These are phyloP conservation scores for Galago senegalensis DNA, from an alignment of 2,797 vertebrate species.

Conservation along the genomic window DNA sequence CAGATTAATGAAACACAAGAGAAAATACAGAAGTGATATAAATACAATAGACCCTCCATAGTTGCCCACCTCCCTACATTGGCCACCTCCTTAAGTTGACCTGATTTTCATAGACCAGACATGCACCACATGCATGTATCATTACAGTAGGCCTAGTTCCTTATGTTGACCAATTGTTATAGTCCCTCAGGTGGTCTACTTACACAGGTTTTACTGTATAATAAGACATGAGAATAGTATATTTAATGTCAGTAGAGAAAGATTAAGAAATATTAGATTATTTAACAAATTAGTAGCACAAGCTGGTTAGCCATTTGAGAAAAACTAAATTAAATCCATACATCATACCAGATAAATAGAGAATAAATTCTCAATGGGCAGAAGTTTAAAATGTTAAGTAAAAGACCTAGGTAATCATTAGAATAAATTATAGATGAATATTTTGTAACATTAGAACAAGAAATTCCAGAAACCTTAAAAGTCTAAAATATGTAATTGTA, in stretches of 20 bases:
- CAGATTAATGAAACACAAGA: not conserved
- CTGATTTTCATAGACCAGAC: too few species aligned
- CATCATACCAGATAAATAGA: not conserved
- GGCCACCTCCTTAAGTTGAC: too few species aligned
- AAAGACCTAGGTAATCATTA: not conserved
- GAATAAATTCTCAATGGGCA: not conserved
- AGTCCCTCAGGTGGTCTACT: too few species aligned
- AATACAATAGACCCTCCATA: not conserved
- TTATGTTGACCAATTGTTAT: too few species aligned
- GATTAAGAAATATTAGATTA: not conserved
- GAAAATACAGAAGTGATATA: not conserved
- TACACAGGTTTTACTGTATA: too few species aligned
- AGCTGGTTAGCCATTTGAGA: not conserved
- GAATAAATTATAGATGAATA: not conserved
- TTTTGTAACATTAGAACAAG: not conserved
- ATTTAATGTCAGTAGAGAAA: too few species aligned
- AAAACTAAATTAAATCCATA: not conserved
- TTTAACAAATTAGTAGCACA: not conserved
- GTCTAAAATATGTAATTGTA: not conserved
- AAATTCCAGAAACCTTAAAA: not conserved
- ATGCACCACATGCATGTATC: too few species aligned
- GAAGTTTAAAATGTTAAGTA: not conserved
- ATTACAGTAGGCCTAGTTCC: too few species aligned
- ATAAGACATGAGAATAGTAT: not conserved
- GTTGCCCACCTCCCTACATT: too few species aligned